Evolutionary conservation across 2,113 vertebrate genomes (phyloP).

Genomic region (Zapornia atra): DNA sequence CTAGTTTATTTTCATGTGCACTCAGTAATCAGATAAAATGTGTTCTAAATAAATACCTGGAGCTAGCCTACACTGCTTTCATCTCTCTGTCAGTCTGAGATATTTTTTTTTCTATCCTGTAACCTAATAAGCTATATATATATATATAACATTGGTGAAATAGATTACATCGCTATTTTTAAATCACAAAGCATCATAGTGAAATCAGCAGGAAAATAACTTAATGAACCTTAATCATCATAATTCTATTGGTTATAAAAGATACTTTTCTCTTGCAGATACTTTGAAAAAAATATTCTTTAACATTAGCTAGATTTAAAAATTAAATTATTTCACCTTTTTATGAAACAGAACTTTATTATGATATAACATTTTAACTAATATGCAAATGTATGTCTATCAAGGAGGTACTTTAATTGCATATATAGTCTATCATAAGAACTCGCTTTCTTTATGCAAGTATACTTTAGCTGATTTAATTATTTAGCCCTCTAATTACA

Average conservation of each 20-base stretch:
- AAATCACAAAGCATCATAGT: background rate
- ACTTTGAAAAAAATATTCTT: background rate
- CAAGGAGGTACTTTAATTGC: constrained; percentile 56
- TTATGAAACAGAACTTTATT: constrained; percentile 3
- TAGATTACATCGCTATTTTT: constrained; percentile 34
- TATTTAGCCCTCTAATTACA: constrained; percentile 56
- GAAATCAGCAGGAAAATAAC: constrained; percentile 53
- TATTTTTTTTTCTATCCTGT: background rate
- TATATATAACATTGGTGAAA: constrained; percentile 3
- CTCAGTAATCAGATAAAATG: constrained; percentile 14
- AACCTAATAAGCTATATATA: constrained; percentile 15
- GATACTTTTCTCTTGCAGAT: constrained; percentile 28
- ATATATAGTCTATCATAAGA: constrained; percentile 36
- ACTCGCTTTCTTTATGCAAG: constrained; percentile 46
- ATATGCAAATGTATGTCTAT: constrained; percentile 51
- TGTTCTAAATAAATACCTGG: constrained; percentile 14
- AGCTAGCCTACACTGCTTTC: constrained; percentile 2
- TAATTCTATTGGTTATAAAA: constrained; percentile 55
- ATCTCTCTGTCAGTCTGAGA: background rate
- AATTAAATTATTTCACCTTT: constrained; percentile 32
- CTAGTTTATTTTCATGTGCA: background rate
- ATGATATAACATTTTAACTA: constrained; percentile 42
- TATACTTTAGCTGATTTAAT: constrained; percentile 59
- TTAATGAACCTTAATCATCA: constrained; percentile 46
- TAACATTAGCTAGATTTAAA: constrained; percentile 20